Evolutionary conservation across 2,888 invertebrate species (phyloP).

Genomic region (Pelosia muscerda): DNA sequence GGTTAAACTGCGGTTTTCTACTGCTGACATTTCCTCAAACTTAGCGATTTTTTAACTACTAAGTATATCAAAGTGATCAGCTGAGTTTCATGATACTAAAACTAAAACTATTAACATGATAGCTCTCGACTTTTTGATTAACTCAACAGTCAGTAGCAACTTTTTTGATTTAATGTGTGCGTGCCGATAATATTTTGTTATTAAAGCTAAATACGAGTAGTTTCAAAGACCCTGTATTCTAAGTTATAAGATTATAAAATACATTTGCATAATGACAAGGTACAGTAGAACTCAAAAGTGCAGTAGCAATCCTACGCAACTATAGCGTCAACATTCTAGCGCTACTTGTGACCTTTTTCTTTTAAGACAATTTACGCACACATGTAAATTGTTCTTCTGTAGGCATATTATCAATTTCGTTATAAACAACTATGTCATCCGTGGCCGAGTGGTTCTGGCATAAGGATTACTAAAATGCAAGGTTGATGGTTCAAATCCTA

Average conservation of each 20-base stretch:
- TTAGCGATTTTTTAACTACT: background rate
- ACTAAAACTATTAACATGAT: background rate
- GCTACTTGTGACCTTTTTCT: no score
- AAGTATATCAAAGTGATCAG: background rate
- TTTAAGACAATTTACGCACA: no score
- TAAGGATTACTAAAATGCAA: no score
- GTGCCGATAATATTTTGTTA: background rate
- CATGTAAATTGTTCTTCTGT: no score
- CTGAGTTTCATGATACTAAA: background rate
- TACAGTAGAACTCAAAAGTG: no score
- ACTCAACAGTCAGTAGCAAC: background rate
- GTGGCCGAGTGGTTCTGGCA: no score
- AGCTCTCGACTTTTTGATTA: background rate
- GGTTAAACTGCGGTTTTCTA: background rate
- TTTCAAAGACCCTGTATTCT: conserved; percentile 11
- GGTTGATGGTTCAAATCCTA: no score
- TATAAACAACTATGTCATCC: no score
- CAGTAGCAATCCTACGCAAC: no score
- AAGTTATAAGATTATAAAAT: conserved; percentile 18
- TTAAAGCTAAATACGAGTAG: background rate
- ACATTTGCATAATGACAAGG: conserved; percentile 39
- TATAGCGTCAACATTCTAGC: no score
- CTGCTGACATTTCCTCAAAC: background rate
- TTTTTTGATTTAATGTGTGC: background rate
- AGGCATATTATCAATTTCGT: no score